phyloP scores from a whole-genome alignment of 1,140 invertebrate genomes.

The Caenorhabditis tropicalis region DNA sequence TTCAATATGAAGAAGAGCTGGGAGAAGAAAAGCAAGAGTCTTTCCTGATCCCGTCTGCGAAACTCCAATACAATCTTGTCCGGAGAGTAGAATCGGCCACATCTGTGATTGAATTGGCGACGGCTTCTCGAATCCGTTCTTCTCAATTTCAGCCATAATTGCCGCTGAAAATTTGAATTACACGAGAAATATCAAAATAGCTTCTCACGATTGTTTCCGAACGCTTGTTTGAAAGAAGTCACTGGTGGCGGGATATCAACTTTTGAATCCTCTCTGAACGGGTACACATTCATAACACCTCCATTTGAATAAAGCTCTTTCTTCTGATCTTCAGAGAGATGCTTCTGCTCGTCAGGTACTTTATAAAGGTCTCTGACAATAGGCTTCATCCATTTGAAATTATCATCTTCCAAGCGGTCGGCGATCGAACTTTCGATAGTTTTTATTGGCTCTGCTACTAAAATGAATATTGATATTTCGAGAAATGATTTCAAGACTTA shows the following conservation, averaged over 20 bases:
- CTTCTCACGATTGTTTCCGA: constrained; percentile 40
- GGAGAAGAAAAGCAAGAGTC: constrained; percentile 92
- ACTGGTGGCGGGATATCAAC: constrained; percentile 43
- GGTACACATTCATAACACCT: constrained; percentile 45
- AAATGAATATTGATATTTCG: neutral
- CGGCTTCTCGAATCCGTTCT: constrained; percentile 48
- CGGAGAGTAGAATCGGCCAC: constrained; percentile 51
- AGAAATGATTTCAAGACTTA: neutral
- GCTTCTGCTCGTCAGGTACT: neutral
- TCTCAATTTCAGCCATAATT: constrained; percentile 42
- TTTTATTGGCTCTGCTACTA: neutral
- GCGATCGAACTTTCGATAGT: constrained; percentile 11
- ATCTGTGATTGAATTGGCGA: constrained; percentile 51
- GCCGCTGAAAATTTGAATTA: neutral
- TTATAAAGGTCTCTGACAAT: constrained; percentile 41
- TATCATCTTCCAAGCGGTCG: constrained; percentile 32
- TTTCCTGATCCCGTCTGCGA: constrained; percentile 90
- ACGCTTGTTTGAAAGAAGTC: constrained; percentile 43
- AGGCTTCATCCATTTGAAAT: constrained; percentile 34
- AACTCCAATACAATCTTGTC: constrained; percentile 72
- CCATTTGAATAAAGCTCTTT: neutral
- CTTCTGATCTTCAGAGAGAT: neutral
- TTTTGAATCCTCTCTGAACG: constrained; percentile 7
- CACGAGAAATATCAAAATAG: no score
- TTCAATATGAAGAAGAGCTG: constrained; percentile 92